These are phyloP conservation scores for Vireo griseus DNA, from an alignment of 2,797 vertebrate genomes.

Conservation along the genomic window DNA sequence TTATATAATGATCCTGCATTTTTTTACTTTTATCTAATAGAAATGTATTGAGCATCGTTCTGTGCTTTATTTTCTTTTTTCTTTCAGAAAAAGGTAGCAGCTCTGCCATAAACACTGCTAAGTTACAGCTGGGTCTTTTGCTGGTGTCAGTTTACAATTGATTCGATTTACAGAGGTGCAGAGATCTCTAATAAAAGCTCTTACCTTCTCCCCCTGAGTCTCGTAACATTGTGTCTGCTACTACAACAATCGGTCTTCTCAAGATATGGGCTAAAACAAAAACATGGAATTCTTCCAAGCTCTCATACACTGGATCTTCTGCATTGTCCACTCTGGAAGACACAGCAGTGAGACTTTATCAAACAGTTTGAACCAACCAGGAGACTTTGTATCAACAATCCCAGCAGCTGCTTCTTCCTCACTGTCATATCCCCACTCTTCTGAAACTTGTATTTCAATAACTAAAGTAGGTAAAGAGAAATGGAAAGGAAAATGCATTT, in stretches of 20 bases:
- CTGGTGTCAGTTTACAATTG: background rate
- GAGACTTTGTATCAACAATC: background rate
- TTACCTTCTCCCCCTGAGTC: conserved; percentile 83
- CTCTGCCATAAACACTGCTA: background rate
- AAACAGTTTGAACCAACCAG: background rate
- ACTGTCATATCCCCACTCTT: background rate
- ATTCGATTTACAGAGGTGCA: background rate
- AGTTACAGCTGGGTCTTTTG: background rate
- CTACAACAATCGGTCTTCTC: conserved; percentile 89
- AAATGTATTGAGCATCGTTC: background rate
- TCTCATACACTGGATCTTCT: conserved; percentile 89
- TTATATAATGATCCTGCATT: background rate
- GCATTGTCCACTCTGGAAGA: conserved; percentile 88
- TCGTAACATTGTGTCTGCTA: conserved; percentile 83
- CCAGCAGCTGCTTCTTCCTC: background rate
- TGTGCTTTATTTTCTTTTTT: background rate
- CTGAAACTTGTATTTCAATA: background rate
- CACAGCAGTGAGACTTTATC: background rate
- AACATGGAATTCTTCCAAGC: conserved; percentile 83
- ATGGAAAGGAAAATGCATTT: background rate
- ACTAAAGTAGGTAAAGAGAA: background rate
- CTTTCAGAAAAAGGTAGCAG: background rate
- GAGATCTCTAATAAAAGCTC: background rate
- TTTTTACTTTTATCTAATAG: background rate
- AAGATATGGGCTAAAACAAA: conserved; percentile 83